Evolutionary conservation across 2,888 invertebrate genomes (phyloP).

Genomic region (Cinara cedri): DNA sequence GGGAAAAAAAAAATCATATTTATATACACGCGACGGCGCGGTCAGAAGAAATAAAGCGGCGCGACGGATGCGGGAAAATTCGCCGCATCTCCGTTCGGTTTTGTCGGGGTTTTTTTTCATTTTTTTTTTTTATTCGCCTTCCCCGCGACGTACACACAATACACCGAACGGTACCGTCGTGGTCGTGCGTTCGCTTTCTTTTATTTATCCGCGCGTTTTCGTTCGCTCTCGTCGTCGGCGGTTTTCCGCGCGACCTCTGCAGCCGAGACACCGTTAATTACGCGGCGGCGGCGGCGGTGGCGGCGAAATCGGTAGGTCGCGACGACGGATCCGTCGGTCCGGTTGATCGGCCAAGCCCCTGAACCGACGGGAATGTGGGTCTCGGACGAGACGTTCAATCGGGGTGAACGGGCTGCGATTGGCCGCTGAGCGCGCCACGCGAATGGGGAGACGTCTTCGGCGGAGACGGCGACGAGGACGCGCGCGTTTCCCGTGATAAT

Average conservation of each 20-base stretch:
- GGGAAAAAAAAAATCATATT: not conserved
- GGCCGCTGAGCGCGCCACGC: not conserved
- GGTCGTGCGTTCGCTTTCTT: not conserved
- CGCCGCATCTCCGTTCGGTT: conserved; percentile 10
- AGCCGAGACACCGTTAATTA: not conserved
- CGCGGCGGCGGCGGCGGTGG: not conserved
- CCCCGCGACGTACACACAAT: no score
- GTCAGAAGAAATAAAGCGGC: not conserved
- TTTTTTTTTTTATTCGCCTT: no score
- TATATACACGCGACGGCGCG: no score
- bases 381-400: conserved; percentile 52
- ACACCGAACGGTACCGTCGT: not conserved
- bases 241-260: not conserved
- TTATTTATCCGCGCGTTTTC: no score
- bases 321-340: not conserved
- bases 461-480: conserved; percentile 25
- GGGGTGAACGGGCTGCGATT: conserved; percentile 29
- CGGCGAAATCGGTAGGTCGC: not conserved
- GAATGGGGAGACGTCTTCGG: not conserved
- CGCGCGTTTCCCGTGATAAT: not conserved
- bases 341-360: conserved; percentile 42
- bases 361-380: conserved; percentile 49
- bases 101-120: not conserved
- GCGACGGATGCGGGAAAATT: conserved; percentile 30
- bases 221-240: not conserved